phyloP scores from a whole-genome alignment of 1,140 invertebrate genomes.

The Drosophila pachea region DNA sequence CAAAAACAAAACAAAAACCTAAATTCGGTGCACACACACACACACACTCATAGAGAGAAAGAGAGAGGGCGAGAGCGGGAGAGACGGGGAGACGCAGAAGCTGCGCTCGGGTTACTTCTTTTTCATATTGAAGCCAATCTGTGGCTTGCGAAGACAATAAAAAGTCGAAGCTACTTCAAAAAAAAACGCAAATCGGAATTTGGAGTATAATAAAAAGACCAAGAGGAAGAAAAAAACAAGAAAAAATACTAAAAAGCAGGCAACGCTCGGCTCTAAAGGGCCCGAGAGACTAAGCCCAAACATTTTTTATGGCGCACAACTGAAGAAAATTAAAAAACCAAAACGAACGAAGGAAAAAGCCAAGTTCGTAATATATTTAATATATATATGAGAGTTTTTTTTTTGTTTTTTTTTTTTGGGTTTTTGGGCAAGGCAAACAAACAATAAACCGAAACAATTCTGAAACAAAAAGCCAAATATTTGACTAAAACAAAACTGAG shows the following conservation, averaged over 20 bases:
- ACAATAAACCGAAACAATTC: conserved; percentile 47
- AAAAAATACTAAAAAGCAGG: conserved; percentile 4
- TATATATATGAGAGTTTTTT: conserved; percentile 29
- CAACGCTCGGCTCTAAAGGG: conserved; percentile 27
- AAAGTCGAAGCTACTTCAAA: conserved; percentile 42
- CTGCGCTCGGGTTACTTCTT: conserved; percentile 35
- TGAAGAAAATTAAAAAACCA: conserved; percentile 52
- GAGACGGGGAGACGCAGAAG: background rate
- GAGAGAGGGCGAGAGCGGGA: no score
- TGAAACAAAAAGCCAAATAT: conserved; percentile 59
- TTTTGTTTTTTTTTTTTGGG: no score
- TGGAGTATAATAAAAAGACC: conserved; percentile 50
- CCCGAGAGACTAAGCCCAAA: conserved; percentile 16
- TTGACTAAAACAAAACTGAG: conserved; percentile 46
- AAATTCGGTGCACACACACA: conserved; percentile 46
- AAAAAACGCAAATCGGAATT: conserved; percentile 68
- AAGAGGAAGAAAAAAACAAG: conserved; percentile 40
- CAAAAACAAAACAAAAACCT: conserved; percentile 43
- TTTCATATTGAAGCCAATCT: conserved; percentile 67
- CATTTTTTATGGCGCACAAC: conserved; percentile 53
- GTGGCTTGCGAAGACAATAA: conserved; percentile 72
- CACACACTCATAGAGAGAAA: background rate
- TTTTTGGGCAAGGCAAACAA: conserved; percentile 5
- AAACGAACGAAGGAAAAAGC: conserved; percentile 18
- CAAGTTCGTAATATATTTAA: conserved; percentile 42